Evolutionary conservation across 2,113 vertebrate species (phyloP).

Genomic region (Dissostichus mawsoni): DNA sequence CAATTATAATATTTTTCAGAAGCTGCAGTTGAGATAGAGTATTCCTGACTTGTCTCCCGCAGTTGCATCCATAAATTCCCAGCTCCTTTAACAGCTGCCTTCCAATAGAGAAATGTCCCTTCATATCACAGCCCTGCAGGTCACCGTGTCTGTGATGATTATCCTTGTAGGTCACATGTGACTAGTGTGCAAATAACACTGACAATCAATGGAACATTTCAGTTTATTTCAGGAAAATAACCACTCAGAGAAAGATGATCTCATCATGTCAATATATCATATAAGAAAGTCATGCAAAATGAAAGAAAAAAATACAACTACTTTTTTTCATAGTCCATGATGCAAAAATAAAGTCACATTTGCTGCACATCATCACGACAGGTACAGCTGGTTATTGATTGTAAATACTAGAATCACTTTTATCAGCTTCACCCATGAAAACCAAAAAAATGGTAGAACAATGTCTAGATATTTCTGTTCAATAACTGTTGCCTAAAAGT

Average conservation of each 20-base stretch:
- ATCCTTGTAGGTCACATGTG: conserved; percentile 1
- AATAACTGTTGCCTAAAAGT: background rate
- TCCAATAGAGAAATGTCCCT: background rate
- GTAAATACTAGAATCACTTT: background rate
- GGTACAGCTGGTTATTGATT: conserved; percentile 13
- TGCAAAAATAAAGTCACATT: conserved; percentile 7
- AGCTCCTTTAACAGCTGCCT: conserved; percentile 21
- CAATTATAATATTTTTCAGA: conserved; percentile 65
- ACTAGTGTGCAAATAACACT: background rate
- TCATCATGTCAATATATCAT: background rate
- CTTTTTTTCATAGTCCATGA: background rate
- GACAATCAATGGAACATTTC: conserved; percentile 25
- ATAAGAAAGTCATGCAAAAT: conserved; percentile 24
- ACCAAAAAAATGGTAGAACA: background rate
- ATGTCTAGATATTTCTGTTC: background rate
- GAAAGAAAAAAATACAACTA: background rate
- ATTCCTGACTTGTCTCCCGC: conserved; percentile 33
- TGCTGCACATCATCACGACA: background rate
- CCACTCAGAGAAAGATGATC: conserved; percentile 6
- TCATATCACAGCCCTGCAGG: background rate
- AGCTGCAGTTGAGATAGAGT: conserved; percentile 32
- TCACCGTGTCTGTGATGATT: conserved; percentile 2
- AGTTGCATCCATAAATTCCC: conserved; percentile 39
- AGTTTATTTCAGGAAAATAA: conserved; percentile 10
- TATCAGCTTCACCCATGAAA: background rate